phyloP scores from a whole-genome alignment of 2,888 invertebrate genomes.

The Choreutis nemorana region DNA sequence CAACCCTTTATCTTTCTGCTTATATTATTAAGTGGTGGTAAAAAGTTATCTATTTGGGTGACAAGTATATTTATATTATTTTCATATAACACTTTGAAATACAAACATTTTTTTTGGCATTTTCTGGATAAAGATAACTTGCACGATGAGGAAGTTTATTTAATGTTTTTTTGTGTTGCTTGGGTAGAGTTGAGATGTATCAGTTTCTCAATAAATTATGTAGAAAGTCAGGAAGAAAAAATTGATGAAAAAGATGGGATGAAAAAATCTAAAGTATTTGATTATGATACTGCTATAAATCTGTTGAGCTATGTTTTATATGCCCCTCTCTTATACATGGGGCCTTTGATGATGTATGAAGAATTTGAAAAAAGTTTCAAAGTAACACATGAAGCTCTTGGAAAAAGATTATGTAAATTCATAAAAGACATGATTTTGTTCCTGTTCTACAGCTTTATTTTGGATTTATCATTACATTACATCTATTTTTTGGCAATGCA shows the following conservation, averaged over 20 bases:
- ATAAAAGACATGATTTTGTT: constrained; percentile 61
- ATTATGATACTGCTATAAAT: constrained; percentile 29
- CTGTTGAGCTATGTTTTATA: constrained; percentile 82
- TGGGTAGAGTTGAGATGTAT: constrained; percentile 82
- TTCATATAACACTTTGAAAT: constrained; percentile 57
- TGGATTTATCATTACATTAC: constrained; percentile 79
- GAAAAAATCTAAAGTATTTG: background rate
- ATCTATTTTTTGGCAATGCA: constrained; percentile 83
- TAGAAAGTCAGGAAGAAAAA: constrained; percentile 25
- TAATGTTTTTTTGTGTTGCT: constrained; percentile 65
- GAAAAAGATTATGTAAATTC: constrained; percentile 41
- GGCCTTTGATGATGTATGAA: constrained; percentile 83
- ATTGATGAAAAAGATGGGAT: background rate
- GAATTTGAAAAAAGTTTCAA: constrained; percentile 67
- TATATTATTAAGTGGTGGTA: constrained; percentile 48
- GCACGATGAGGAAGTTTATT: constrained; percentile 58
- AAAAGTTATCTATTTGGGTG: constrained; percentile 62
- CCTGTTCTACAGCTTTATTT: constrained; percentile 72
- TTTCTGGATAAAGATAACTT: constrained; percentile 45
- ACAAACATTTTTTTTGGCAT: constrained; percentile 48
- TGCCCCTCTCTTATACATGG: constrained; percentile 82
- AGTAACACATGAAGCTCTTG: constrained; percentile 20
- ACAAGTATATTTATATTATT: constrained; percentile 54
- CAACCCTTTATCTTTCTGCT: constrained; percentile 64
- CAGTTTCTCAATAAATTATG: constrained; percentile 73